Evolutionary conservation across 2,888 invertebrate species (phyloP).

Genomic region (Cantharis lateralis): DNA sequence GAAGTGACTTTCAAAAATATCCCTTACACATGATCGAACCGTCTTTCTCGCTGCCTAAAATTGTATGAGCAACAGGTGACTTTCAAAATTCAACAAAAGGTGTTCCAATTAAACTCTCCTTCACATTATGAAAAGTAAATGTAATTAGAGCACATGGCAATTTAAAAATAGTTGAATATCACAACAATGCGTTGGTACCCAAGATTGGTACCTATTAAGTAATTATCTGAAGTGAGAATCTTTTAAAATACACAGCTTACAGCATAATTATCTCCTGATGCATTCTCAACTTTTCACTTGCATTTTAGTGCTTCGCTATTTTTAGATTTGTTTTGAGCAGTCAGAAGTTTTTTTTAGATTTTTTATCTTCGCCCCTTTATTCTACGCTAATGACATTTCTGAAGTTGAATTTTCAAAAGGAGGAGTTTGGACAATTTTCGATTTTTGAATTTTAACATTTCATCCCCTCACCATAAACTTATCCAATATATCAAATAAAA

Average conservation of each 20-base stretch:
- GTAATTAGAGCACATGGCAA: neutral
- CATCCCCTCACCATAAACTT: too few relatives aligned
- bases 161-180: neutral
- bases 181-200: neutral
- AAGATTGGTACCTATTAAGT: neutral
- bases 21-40: neutral
- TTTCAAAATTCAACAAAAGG: neutral
- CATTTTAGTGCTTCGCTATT: neutral
- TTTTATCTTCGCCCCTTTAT: neutral
- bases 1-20: neutral
- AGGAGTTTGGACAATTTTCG: too few relatives aligned
- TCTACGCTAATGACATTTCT: neutral
- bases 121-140: neutral
- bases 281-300: neutral
- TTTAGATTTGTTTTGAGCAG: neutral
- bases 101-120: neutral
- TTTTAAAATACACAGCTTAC: neutral
- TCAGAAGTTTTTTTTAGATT: neutral
- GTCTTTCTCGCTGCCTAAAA: neutral
- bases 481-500: too few relatives aligned
- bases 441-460: too few relatives aligned
- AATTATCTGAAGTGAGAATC: neutral
- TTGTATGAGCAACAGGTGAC: neutral
- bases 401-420: neutral
- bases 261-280: neutral